Percentiles rank a stretch among this genome's conserved stretches.
Conservation (phyloP, 2,888 invertebrate genomes). For the Stenolophus ochropezus region DNA sequence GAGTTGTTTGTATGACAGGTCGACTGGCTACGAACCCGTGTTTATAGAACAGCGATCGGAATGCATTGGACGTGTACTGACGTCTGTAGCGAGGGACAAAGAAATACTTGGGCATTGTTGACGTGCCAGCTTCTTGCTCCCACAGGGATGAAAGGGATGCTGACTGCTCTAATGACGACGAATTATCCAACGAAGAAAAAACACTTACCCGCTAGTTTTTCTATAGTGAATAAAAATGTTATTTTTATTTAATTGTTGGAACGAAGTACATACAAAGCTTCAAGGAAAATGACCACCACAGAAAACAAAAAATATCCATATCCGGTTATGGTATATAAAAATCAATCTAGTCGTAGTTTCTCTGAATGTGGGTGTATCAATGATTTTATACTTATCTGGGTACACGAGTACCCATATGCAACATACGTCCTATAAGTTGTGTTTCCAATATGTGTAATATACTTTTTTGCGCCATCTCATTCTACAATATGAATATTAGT, state of each 20-base stretch:
- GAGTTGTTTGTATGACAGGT: constrained; percentile 29
- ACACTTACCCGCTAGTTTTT: neutral
- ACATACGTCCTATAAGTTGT: no score
- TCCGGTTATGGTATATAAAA: no score
- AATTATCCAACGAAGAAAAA: neutral
- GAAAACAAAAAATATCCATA: no score
- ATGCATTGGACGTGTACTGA: constrained; percentile 36
- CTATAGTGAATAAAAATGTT: neutral
- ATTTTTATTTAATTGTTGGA: neutral
- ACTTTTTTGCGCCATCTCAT: no score
- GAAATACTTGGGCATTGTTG: constrained; percentile 37
- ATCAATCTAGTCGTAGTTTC: no score
- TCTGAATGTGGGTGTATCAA: no score
- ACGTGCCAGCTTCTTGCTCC: constrained; percentile 12
- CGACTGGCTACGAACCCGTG: constrained; percentile 8
- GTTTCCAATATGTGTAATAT: no score
- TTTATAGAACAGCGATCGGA: constrained; percentile 37
- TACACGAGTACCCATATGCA: no score
- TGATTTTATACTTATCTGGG: no score
- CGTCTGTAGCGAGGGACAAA: constrained; percentile 10
- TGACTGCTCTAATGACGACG: constrained; percentile 18
- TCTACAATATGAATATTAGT: no score
- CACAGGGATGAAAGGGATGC: constrained; percentile 6
- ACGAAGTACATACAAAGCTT: no score
- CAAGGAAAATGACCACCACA: no score